Conservation (phyloP, 2,888 invertebrate genomes). For the Hydropsyche betteni region DNA sequence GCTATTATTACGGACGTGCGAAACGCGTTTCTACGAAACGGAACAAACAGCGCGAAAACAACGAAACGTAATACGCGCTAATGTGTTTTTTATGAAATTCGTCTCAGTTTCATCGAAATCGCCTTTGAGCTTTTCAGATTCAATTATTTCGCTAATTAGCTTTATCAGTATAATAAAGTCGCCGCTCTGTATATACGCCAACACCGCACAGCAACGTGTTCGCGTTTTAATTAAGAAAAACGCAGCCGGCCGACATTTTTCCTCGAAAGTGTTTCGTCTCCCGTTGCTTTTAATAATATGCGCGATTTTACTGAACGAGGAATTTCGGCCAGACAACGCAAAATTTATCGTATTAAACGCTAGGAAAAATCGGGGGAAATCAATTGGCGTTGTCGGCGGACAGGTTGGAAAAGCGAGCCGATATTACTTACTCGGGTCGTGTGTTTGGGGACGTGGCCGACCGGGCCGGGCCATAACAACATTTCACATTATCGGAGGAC, state of each 20-base stretch:
- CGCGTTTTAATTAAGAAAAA: slow-evolving; percentile 18
- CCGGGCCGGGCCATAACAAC: slow-evolving; percentile 30
- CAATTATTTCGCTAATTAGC: slow-evolving; percentile 28
- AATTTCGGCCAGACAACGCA: background rate
- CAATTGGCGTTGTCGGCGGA: slow-evolving; percentile 11
- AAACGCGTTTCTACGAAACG: too few relatives aligned
- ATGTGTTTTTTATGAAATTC: slow-evolving; percentile 32
- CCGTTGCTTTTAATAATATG: background rate
- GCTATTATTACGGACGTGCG: too few relatives aligned
- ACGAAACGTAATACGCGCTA: slow-evolving; percentile 26
- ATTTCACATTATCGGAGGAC: slow-evolving; percentile 41
- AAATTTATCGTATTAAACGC: background rate
- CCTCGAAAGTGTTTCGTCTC: background rate
- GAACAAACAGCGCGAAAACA: slow-evolving; percentile 10
- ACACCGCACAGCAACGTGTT: background rate
- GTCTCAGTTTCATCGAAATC: background rate
- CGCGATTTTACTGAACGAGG: background rate
- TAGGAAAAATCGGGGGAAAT: background rate
- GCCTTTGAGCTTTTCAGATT: slow-evolving; percentile 29
- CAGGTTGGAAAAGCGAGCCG: slow-evolving; percentile 15
- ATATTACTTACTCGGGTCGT: slow-evolving; percentile 13
- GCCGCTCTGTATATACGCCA: background rate
- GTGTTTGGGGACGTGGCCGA: slow-evolving; percentile 1
- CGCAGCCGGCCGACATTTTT: background rate
- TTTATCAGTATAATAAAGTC: slow-evolving; percentile 28